These are phyloP conservation scores for Spizaetus ornatus DNA, from an alignment of 2,113 vertebrate genomes.

Conservation along the genomic window DNA sequence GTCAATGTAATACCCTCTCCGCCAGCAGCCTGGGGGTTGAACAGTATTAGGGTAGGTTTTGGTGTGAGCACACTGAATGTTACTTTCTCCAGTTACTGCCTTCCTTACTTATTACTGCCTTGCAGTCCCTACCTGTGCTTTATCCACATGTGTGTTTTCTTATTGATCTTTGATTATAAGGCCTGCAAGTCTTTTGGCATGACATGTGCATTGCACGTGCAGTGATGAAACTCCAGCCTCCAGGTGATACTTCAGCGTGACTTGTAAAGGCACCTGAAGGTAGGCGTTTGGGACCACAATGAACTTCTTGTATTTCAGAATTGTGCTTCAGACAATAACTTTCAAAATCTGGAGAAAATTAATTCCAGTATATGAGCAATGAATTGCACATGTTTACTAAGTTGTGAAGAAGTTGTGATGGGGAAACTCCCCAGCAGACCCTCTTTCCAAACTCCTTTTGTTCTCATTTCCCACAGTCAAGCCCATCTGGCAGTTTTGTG, in stretches of 20 bases:
- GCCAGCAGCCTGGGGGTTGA: rapidly evolving
- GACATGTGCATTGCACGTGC: not conserved
- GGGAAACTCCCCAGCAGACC: not conserved
- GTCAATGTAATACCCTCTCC: not conserved
- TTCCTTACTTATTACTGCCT: not conserved
- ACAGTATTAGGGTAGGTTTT: not conserved
- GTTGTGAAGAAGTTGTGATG: not conserved
- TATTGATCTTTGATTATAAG: not conserved
- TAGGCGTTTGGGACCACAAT: not conserved
- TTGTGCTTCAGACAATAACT: not conserved
- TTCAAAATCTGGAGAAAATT: not conserved
- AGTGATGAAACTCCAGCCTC: not conserved
- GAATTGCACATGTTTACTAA: not conserved
- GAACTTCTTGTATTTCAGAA: not conserved
- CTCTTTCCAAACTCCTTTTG: conserved; percentile 10
- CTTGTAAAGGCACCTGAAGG: not conserved
- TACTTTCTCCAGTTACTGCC: not conserved
- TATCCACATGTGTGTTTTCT: not conserved
- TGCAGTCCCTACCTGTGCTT: not conserved
- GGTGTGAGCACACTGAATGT: not conserved
- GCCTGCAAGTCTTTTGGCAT: not conserved
- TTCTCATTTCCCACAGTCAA: not conserved
- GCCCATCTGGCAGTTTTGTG: conserved; percentile 1
- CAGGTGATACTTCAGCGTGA: not conserved
- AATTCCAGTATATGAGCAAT: not conserved